A percentile compares a stretch with the other conserved stretches of the same genome.
These are phyloP conservation scores for Chaitophorus viminalis DNA, from an alignment of 2,888 invertebrate genomes.

Conservation along the genomic window DNA sequence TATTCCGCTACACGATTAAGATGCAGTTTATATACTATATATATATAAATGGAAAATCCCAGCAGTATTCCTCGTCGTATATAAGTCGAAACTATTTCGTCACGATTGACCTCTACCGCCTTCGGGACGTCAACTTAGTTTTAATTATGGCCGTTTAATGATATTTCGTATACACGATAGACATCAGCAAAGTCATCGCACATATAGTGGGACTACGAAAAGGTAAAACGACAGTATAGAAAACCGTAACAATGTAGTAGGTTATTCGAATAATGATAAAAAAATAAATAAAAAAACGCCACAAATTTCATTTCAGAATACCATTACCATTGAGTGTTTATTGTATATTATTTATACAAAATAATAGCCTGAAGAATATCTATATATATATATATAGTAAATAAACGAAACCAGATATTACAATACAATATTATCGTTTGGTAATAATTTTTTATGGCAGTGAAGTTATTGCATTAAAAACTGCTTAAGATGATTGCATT, in stretches of 20 bases:
- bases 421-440: not conserved
- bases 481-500: no score
- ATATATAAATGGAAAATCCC: no score
- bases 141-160: constrained; percentile 20
- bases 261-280: not conserved
- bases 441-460: not conserved
- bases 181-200: not conserved
- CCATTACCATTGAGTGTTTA: not conserved
- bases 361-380: no score
- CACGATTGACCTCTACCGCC: not conserved
- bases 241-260: not conserved
- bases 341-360: no score
- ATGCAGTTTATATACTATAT: no score
- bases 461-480: no score
- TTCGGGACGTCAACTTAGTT: not conserved
- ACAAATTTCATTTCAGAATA: not conserved
- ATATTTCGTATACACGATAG: not conserved
- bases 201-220: no score
- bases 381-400: not conserved
- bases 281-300: not conserved
- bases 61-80: not conserved
- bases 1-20: no score
- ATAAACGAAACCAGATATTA: not conserved
- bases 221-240: not conserved
- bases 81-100: constrained; percentile 1